These are phyloP conservation scores for Periplaneta americana DNA, from an alignment of 1,140 invertebrate species.

Conservation along the genomic window DNA sequence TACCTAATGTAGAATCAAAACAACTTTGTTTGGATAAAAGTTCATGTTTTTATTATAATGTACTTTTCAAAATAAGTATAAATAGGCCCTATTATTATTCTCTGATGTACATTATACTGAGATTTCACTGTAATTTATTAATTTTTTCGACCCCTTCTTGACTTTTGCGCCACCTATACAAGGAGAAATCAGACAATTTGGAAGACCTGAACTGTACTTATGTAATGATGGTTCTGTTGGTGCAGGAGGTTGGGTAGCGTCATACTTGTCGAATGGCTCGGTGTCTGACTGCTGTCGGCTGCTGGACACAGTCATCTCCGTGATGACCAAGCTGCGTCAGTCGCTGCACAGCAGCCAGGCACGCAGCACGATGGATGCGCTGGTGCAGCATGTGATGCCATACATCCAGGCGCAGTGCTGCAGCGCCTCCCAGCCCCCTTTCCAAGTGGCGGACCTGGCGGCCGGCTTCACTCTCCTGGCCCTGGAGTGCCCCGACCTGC, in stretches of 20 bases:
- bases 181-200: too few species aligned
- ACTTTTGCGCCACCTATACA: too few species aligned
- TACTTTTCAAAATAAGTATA: too few species aligned
- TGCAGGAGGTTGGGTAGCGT: neutral
- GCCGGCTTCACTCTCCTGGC: neutral
- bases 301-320: neutral
- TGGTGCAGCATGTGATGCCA: neutral
- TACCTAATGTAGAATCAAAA: too few species aligned
- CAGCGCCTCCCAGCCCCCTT: neutral
- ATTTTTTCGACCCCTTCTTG: too few species aligned
- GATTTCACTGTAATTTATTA: too few species aligned
- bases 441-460: neutral
- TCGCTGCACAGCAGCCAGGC: neutral
- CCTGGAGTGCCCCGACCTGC: neutral
- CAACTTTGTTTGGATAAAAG: too few species aligned
- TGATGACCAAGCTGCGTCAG: neutral
- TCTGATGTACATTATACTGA: too few species aligned
- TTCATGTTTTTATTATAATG: too few species aligned
- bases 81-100: too few species aligned
- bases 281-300: neutral
- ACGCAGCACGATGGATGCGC: neutral
- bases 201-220: too few species aligned
- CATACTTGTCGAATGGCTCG: neutral
- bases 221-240: too few species aligned
- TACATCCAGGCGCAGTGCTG: neutral